Conservation (phyloP, 2,888 invertebrate species). For the Epinotia nisella region DNA sequence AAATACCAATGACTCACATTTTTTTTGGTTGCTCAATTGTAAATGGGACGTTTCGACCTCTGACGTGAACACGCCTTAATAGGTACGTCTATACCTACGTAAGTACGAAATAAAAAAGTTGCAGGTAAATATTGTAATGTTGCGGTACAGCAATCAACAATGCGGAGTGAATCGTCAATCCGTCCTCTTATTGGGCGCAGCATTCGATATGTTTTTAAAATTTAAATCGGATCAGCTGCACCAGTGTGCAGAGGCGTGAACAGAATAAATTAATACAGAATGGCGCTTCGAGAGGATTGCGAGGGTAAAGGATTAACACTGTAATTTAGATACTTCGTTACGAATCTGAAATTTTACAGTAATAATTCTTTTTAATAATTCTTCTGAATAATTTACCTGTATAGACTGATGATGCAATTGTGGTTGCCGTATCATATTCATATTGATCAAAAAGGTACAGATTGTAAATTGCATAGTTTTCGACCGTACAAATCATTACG, state of each 20-base stretch:
- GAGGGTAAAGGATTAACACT: slow-evolving; percentile 12
- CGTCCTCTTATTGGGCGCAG: slow-evolving; percentile 31
- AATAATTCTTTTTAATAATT: too few species aligned
- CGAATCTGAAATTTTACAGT: slow-evolving; percentile 1
- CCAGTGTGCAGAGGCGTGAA: slow-evolving; percentile 19
- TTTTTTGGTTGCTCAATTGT: too few species aligned
- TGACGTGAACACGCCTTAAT: too few species aligned
- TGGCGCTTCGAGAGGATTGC: slow-evolving; percentile 17
- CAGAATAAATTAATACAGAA: slow-evolving; percentile 38
- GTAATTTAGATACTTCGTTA: slow-evolving; percentile 14
- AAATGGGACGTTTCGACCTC: too few species aligned
- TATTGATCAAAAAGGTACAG: too few species aligned
- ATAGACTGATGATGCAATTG: too few species aligned
- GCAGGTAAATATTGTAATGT: slow-evolving; percentile 1
- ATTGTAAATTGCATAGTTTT: too few species aligned
- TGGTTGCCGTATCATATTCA: too few species aligned
- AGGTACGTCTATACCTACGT: too few species aligned
- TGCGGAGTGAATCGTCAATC: slow-evolving; percentile 34
- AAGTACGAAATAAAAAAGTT: background rate
- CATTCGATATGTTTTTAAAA: slow-evolving; percentile 41
- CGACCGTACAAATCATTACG: too few species aligned
- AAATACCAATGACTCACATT: too few species aligned
- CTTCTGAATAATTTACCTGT: too few species aligned
- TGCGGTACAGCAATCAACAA: slow-evolving; percentile 39
- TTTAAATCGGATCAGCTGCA: slow-evolving; percentile 39